phyloP scores from a whole-genome alignment of 2,888 invertebrate species.

The Himalopsyche tibetana region DNA sequence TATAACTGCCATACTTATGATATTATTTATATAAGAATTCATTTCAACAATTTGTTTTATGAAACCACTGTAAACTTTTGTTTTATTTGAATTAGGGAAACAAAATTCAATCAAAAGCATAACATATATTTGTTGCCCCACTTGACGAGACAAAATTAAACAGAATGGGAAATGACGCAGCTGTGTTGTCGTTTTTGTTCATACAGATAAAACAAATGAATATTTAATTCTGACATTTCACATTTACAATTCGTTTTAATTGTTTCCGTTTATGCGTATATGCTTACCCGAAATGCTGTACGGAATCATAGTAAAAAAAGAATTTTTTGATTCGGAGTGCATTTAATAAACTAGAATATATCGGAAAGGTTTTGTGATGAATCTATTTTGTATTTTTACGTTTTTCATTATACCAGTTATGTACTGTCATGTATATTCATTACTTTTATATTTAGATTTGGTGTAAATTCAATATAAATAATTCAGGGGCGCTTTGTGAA shows the following conservation, averaged over 20 bases:
- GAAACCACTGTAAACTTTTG: background rate
- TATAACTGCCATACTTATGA: too few species aligned
- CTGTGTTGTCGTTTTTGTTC: conserved; percentile 28
- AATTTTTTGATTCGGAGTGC: background rate
- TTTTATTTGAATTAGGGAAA: background rate
- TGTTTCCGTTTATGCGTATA: background rate
- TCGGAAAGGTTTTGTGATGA: too few species aligned
- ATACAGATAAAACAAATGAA: conserved; percentile 21
- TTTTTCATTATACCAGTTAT: too few species aligned
- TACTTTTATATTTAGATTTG: too few species aligned
- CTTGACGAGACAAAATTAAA: conserved; percentile 10
- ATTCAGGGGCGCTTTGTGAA: too few species aligned
- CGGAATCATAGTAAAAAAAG: background rate
- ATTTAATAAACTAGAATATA: background rate
- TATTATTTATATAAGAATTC: too few species aligned
- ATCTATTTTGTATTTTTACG: too few species aligned
- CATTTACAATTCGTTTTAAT: conserved; percentile 36
- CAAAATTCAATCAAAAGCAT: conserved; percentile 14
- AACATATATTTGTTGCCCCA: conserved; percentile 18
- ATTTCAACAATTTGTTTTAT: too few species aligned
- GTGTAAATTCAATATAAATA: too few species aligned
- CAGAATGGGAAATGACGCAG: conserved; percentile 17
- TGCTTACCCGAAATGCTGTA: background rate
- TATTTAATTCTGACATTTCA: conserved; percentile 22
- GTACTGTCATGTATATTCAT: too few species aligned